These are phyloP conservation scores for Limosa lapponica DNA, from an alignment of 2,797 vertebrate genomes.

Conservation along the genomic window DNA sequence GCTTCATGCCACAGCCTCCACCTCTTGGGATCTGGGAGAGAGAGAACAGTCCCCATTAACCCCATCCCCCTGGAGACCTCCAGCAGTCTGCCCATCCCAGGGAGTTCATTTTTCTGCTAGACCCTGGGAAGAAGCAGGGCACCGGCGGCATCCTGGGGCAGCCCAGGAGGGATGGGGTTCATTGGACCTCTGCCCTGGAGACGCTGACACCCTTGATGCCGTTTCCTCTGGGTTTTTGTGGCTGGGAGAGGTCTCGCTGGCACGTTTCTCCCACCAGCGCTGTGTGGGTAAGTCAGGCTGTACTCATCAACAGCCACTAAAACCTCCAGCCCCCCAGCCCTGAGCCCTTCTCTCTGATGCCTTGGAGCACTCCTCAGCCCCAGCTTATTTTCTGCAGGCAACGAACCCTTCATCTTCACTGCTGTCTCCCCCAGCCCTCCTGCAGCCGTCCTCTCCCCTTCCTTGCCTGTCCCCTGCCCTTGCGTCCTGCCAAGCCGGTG, in stretches of 20 bases:
- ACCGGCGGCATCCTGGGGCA: background rate
- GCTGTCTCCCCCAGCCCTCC: background rate
- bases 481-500: fast-evolving
- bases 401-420: background rate
- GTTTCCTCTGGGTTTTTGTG: background rate
- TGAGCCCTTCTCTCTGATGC: background rate
- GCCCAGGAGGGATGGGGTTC: fast-evolving
- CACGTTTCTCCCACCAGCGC: fast-evolving
- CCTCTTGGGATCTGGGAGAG: fast-evolving
- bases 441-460: fast-evolving
- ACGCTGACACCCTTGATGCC: background rate
- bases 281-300: background rate
- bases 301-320: background rate
- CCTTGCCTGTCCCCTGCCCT: background rate
- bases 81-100: fast-evolving
- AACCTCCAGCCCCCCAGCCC: background rate
- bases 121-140: background rate
- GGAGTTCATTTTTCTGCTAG: background rate
- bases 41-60: background rate
- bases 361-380: fast-evolving
- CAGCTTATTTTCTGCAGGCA: background rate
- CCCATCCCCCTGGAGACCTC: background rate
- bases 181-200: background rate
- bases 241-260: background rate
- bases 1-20: background rate